These are phyloP conservation scores for Pegea sp. DNA, from an alignment of 23 tunicate genomes.

Conservation along the genomic window DNA sequence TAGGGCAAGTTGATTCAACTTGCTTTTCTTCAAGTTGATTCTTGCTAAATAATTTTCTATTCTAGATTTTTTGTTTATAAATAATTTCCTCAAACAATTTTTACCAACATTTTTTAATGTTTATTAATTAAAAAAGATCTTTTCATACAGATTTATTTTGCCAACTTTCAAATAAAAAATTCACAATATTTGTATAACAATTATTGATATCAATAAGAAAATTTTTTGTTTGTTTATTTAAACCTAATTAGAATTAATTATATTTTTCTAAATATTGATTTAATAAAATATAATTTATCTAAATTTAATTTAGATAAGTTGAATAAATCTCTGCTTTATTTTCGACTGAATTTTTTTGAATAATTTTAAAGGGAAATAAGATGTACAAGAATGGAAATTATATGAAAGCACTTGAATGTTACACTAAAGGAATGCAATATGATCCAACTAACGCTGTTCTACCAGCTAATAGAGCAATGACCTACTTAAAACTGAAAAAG, in stretches of 20 bases:
- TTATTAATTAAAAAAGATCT: too few species aligned
- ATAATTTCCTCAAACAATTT: too few species aligned
- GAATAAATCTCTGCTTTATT: background rate
- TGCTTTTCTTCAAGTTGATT: background rate
- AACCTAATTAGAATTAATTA: too few species aligned
- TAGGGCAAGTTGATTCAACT: background rate
- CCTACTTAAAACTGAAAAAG: constrained; percentile 49
- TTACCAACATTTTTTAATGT: too few species aligned
- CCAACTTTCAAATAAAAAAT: too few species aligned
- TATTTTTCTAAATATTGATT: too few species aligned
- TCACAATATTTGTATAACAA: background rate
- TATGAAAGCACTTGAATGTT: constrained; percentile 49
- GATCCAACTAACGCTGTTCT: constrained; percentile 61
- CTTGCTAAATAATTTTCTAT: too few species aligned
- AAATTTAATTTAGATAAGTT: too few species aligned
- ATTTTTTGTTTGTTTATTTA: background rate
- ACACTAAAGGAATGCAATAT: constrained; percentile 73
- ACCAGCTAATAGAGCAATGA: constrained; percentile 91
- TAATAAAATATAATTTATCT: too few species aligned
- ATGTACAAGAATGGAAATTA: constrained; percentile 37
- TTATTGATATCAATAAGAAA: background rate
- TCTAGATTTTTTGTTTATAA: too few species aligned
- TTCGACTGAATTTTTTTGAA: background rate
- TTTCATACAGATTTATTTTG: too few species aligned
- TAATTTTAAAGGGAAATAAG: constrained; percentile 31